Conservation (phyloP, 1,140 invertebrate species). For the Lineus longissimus region DNA sequence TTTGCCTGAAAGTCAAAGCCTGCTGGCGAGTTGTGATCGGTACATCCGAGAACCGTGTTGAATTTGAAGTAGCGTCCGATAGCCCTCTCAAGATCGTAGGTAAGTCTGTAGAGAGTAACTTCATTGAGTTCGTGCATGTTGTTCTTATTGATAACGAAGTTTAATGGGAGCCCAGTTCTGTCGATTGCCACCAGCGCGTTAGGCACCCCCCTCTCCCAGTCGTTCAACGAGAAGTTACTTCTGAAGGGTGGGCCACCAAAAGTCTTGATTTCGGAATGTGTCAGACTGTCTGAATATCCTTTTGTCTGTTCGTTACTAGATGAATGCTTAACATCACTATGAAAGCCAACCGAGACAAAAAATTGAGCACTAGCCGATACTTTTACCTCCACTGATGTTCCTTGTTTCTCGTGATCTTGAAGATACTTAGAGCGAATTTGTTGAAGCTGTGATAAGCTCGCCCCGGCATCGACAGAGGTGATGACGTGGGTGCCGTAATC, state of each 20-base stretch:
- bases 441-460: conserved; percentile 24
- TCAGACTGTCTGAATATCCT: conserved; percentile 16
- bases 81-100: conserved; percentile 19
- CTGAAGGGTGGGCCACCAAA: conserved; percentile 26
- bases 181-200: conserved; percentile 31
- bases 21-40: conserved; percentile 24
- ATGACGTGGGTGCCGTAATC: conserved; percentile 40
- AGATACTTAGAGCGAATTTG: conserved; percentile 17
- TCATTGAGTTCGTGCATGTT: conserved; percentile 29
- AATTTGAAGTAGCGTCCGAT: conserved; percentile 36
- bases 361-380: conserved; percentile 21
- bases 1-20: conserved; percentile 38
- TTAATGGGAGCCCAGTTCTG: conserved; percentile 33
- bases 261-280: conserved; percentile 20
- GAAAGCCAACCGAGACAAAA: conserved; percentile 16
- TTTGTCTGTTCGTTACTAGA: background rate
- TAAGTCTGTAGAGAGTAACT: conserved; percentile 11
- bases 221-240: conserved; percentile 21
- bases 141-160: conserved; percentile 25
- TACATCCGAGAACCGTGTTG: conserved; percentile 34
- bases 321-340: background rate
- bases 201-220: conserved; percentile 23
- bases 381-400: conserved; percentile 9
- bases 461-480: conserved; percentile 31
- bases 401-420: background rate